phyloP scores from a whole-genome alignment of 2,888 invertebrate species.

The Tipula unca region DNA sequence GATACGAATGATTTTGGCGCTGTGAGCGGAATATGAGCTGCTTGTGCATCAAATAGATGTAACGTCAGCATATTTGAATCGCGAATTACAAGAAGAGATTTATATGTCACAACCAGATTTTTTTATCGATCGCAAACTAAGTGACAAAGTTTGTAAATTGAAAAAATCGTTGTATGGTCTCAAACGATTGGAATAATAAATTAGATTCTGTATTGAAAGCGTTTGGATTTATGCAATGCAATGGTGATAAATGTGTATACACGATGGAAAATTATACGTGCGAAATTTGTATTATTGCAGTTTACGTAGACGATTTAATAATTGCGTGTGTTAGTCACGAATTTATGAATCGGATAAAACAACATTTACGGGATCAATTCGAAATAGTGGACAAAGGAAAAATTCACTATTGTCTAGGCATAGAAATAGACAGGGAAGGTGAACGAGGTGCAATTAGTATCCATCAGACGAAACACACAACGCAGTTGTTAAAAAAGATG shows the following conservation, averaged over 20 bases:
- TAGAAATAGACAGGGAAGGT: neutral
- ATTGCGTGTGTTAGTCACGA: neutral
- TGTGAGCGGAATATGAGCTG: no score
- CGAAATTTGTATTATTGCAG: neutral
- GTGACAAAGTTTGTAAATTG: neutral
- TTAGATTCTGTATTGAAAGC: no score
- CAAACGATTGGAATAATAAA: no score
- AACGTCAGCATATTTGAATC: neutral
- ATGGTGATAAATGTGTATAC: neutral
- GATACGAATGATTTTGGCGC: no score
- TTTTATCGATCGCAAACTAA: neutral
- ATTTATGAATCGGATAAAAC: neutral
- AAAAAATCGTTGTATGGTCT: neutral
- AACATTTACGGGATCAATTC: no score
- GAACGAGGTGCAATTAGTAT: neutral
- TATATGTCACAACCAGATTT: neutral
- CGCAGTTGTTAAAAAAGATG: neutral
- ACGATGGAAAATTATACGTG: neutral
- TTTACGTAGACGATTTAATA: neutral
- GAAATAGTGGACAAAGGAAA: no score
- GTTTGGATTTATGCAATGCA: neutral
- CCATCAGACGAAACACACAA: neutral
- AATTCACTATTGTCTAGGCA: neutral
- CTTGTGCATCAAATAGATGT: neutral
- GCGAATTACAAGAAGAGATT: neutral